Evolutionary conservation across 2,888 invertebrate genomes (phyloP), one percentile per base, ranked within the genome.

Genomic region (Creontiades dilutus): DNA sequence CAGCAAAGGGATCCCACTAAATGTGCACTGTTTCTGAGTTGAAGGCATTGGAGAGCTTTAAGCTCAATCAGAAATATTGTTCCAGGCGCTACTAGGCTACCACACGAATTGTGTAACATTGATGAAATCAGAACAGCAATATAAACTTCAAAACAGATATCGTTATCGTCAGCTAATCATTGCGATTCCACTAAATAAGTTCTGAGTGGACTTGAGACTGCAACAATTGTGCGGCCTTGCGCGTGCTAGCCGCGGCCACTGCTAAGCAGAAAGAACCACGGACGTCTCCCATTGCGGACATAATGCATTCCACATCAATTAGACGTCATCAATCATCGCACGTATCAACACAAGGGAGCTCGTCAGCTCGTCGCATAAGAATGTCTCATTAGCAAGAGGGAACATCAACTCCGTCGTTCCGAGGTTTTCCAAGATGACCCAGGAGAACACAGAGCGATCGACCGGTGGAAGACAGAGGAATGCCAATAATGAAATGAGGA

Each of bases 241-340:
- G n/a, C 16, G 57, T n/a, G 16, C n/a, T n/a, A n/a, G n/a, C 57
- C 19, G 57, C 16, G 57, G n/a, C 57, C 57, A 57, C 57, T 57
- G n/a, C 57, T n/a, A 57, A n/a, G 57, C 57, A 57, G 57, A 57
- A 57, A 57, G n/a, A n/a, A n/a, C 57, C 57, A 57, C 57, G 57
- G 57, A 57, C 57, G 57, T 57, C 57, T n/a, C n/a, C 57, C 16
- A 57, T 5, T n/a, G 57, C n/a, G 57, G n/a, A n/a, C 23, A 68
- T 68, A 27, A 68, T 68, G 23, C 68, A 23, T 68, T 68, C 68
- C 68, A 11, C 23, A 68, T 23, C 68, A 68, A 68, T 68, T 68
- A 68, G 68, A 23, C 68, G 23, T 23, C 68, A 68, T 68, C 68
- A 68, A 68, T 68, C 68, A 68, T 68, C 19, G 68, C 68, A 68